These are phyloP conservation scores for Drosophila chauvacae DNA, from an alignment of 1,140 invertebrate species.

Conservation along the genomic window DNA sequence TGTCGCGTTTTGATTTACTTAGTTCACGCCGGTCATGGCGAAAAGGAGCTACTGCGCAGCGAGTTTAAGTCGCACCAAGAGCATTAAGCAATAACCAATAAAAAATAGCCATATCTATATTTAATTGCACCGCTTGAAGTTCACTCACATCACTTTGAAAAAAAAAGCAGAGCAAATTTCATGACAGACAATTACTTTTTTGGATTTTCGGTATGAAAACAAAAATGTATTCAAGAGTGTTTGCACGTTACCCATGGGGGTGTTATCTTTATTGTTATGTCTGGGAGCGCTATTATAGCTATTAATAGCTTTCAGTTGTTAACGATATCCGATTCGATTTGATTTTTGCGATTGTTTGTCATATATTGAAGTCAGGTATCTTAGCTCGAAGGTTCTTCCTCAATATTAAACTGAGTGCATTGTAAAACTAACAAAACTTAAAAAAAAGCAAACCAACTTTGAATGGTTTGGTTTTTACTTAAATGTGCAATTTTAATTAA, in stretches of 20 bases:
- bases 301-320: constrained; percentile 42
- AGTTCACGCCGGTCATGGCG: not conserved
- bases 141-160: constrained; percentile 30
- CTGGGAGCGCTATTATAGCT: constrained; percentile 12
- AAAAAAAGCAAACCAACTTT: not conserved
- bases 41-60: not conserved
- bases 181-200: constrained; percentile 45
- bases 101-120: constrained; percentile 69
- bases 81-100: constrained; percentile 64
- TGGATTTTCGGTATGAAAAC: constrained; percentile 31
- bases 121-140: constrained; percentile 54
- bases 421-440: not conserved
- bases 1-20: not conserved
- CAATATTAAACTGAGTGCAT: not conserved
- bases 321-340: constrained; percentile 35
- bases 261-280: constrained; percentile 33
- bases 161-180: constrained; percentile 26
- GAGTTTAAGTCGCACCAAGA: constrained; percentile 58
- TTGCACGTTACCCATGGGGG: constrained; percentile 7
- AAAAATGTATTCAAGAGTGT: constrained; percentile 6
- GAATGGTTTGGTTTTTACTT: not conserved
- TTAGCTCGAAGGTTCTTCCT: constrained; percentile 18
- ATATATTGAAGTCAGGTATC: constrained; percentile 11
- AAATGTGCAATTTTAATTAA: too few species aligned
- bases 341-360: constrained; percentile 15